phyloP scores from a whole-genome alignment of 2,797 vertebrate genomes.

The Coreius guichenoti region DNA sequence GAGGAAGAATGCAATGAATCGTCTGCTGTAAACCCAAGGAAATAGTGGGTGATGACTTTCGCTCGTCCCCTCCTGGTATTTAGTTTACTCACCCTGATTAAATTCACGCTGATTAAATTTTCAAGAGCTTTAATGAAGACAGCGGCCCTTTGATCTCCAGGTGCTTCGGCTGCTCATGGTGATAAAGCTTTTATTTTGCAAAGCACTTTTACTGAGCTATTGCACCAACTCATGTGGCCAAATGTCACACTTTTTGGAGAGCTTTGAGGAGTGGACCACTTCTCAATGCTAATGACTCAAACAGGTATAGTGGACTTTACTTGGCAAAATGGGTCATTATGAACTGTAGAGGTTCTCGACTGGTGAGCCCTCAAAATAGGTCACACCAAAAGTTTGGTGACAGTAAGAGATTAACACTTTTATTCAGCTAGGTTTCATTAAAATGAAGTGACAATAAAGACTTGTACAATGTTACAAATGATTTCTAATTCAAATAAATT shows the following conservation, averaged over 20 bases:
- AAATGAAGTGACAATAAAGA: neutral
- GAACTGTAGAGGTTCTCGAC: neutral
- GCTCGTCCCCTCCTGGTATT: neutral
- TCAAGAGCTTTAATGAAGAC: conserved; percentile 57
- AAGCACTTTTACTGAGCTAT: conserved; percentile 1
- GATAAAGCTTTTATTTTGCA: conserved; percentile 39
- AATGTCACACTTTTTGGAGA: conserved; percentile 21
- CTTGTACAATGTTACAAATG: neutral
- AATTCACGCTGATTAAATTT: conserved; percentile 51
- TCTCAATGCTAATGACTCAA: conserved; percentile 19
- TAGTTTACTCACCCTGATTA: conserved; percentile 40
- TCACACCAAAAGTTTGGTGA: neutral
- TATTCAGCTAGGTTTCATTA: neutral
- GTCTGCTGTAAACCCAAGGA: neutral
- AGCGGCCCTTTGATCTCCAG: conserved; percentile 54
- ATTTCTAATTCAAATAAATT: neutral
- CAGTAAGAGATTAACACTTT: neutral
- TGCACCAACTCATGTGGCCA: neutral
- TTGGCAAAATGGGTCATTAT: neutral
- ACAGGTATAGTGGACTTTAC: neutral
- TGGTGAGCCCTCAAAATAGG: neutral
- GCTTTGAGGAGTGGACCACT: neutral
- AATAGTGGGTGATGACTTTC: neutral
- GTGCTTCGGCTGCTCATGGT: conserved; percentile 38
- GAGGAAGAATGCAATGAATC: neutral